A percentile compares a stretch with the other conserved stretches of the same genome.
Evolutionary conservation across 2,797 vertebrate genomes (phyloP).

Genomic region (Eulemur albifrons): DNA sequence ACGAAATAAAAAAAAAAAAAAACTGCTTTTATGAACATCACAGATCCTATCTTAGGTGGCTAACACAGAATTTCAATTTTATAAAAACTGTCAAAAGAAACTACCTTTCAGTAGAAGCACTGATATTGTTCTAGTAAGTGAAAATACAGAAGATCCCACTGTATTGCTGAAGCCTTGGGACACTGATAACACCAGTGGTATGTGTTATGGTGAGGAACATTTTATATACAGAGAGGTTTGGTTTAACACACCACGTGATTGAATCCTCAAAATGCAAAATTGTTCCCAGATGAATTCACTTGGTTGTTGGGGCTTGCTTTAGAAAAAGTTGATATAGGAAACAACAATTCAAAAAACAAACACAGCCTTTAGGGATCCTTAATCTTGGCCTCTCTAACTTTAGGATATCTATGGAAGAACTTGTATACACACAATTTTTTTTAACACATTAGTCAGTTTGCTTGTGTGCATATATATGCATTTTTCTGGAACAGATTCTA

Average conservation of each 20-base stretch:
- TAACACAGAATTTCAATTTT: conserved; percentile 67
- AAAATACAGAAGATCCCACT: neutral
- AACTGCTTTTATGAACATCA: conserved; percentile 68
- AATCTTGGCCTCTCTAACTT: neutral
- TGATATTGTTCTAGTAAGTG: neutral
- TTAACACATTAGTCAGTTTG: neutral
- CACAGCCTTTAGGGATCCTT: neutral
- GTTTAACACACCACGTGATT: neutral
- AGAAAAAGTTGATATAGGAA: neutral
- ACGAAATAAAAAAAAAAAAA: conserved; percentile 58
- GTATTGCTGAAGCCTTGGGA: neutral
- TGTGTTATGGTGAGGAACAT: neutral
- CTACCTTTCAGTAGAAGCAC: neutral
- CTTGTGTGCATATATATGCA: neutral
- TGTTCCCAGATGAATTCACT: neutral
- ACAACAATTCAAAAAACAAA: neutral
- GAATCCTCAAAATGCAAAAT: neutral
- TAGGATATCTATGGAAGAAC: neutral
- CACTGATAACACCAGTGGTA: neutral
- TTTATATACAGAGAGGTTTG: neutral
- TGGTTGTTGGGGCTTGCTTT: neutral
- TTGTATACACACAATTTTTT: neutral
- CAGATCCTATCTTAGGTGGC: conserved; percentile 32
- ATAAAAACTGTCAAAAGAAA: conserved; percentile 62
- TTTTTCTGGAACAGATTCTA: neutral